These are phyloP conservation scores for Leucoraja ocellata DNA, from an alignment of 2,797 vertebrate species.

Conservation along the genomic window DNA sequence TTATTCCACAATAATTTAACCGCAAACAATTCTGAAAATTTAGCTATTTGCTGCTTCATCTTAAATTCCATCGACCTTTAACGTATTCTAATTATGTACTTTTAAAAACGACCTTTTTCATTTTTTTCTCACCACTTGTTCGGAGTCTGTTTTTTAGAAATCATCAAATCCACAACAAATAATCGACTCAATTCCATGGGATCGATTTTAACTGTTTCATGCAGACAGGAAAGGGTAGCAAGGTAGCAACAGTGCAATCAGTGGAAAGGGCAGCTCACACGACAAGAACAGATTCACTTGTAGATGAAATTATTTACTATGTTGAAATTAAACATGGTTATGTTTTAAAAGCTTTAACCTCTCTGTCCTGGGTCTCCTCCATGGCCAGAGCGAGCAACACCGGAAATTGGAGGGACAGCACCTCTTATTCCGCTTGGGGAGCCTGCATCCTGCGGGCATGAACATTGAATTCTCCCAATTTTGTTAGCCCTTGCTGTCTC, in stretches of 20 bases:
- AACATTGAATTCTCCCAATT: no score
- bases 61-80: background rate
- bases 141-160: background rate
- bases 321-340: background rate
- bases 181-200: background rate
- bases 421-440: no score
- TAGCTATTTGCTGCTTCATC: background rate
- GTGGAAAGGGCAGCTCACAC: background rate
- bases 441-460: no score
- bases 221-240: background rate
- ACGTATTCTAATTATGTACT: background rate
- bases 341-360: no score
- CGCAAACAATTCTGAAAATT: background rate
- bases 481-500: no score
- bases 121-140: background rate
- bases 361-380: no score
- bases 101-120: background rate
- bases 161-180: background rate
- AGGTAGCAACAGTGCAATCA: background rate
- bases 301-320: background rate
- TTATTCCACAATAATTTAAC: background rate
- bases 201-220: background rate
- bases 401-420: no score
- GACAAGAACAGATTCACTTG: background rate
- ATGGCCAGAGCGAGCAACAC: no score